Conservation (phyloP, 2,888 invertebrate genomes). For the Cylindroiulus punctatus region DNA sequence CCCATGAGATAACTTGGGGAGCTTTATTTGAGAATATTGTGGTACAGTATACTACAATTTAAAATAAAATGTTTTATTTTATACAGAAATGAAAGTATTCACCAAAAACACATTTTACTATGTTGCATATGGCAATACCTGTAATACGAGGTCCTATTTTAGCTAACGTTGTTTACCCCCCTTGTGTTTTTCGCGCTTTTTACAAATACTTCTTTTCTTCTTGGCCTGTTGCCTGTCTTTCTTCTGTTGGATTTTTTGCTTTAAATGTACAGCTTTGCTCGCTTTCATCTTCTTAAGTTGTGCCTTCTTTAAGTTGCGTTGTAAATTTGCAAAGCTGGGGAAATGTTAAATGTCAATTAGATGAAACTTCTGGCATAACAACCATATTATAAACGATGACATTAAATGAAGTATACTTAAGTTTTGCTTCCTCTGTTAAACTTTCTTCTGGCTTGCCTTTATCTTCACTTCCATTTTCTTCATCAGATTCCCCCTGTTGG, state of each 20-base stretch:
- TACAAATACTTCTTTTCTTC: conserved; percentile 17
- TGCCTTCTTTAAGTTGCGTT: conserved; percentile 17
- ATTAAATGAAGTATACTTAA: not conserved
- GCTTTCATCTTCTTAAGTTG: not conserved
- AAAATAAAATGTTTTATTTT: no score
- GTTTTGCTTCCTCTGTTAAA: conserved; percentile 12
- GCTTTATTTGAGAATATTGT: no score
- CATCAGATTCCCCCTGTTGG: not conserved
- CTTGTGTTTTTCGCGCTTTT: conserved; percentile 29
- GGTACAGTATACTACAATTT: no score
- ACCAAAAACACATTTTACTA: no score
- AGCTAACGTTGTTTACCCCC: conserved; percentile 7
- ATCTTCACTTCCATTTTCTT: not conserved
- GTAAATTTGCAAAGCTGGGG: not conserved
- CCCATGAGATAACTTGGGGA: no score
- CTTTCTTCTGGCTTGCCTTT: conserved; percentile 1
- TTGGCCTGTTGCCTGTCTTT: conserved; percentile 49
- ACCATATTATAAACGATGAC: not conserved
- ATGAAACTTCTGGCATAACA: not conserved
- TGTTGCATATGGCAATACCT: no score
- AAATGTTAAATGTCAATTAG: not conserved
- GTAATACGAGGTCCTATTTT: not conserved
- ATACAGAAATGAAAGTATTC: no score
- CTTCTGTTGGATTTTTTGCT: conserved; percentile 46
- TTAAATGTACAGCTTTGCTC: conserved; percentile 33